Evolutionary conservation across 2,797 vertebrate species (phyloP).

Genomic region (Acanthis flammea): DNA sequence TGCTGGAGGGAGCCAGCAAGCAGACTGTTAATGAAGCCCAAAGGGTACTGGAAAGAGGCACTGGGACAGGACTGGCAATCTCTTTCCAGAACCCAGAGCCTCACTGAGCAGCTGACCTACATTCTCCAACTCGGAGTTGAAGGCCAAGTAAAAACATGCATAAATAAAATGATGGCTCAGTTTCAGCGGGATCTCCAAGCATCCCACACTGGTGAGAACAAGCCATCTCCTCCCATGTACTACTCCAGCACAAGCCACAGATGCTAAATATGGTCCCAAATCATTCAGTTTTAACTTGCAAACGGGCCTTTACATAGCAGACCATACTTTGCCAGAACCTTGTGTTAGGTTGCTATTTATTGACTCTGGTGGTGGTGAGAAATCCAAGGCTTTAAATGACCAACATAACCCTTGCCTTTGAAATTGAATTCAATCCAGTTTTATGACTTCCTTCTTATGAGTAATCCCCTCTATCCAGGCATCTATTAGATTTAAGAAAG

Average conservation of each 20-base stretch:
- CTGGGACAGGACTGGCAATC: not conserved
- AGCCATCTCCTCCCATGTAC: not conserved
- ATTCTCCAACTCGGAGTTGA: not conserved
- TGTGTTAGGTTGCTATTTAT: not conserved
- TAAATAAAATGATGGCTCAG: rapidly evolving
- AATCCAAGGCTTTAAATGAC: not conserved
- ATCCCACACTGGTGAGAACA: not conserved
- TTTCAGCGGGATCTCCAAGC: not conserved
- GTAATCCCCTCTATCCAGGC: not conserved
- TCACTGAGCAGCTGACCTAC: not conserved
- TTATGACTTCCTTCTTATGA: not conserved
- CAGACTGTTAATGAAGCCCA: not conserved
- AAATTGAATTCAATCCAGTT: not conserved
- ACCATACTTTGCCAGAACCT: not conserved
- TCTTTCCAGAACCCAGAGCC: not conserved
- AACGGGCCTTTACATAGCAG: not conserved
- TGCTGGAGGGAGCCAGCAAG: not conserved
- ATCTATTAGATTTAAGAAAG: not conserved
- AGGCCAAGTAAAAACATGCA: not conserved
- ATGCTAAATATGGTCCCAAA: not conserved
- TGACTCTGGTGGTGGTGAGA: not conserved
- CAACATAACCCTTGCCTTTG: not conserved
- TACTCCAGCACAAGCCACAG: not conserved
- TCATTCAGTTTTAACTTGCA: not conserved
- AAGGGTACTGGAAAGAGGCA: not conserved